phyloP scores from a whole-genome alignment of 2,797 vertebrate genomes.

The Clarias pachynema region DNA sequence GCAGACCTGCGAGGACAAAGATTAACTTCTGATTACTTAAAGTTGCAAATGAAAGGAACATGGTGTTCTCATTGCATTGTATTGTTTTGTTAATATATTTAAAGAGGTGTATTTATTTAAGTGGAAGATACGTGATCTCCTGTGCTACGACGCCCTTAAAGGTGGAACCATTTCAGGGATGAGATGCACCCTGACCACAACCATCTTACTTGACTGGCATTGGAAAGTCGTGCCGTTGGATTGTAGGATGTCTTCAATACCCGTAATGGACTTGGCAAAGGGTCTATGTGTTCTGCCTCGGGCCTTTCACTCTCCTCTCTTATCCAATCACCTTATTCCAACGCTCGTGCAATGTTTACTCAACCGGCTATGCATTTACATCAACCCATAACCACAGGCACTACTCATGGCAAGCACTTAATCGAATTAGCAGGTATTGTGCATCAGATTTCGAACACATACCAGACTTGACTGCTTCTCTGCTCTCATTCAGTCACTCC shows the following conservation, averaged over 20 bases:
- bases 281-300: slow-evolving; percentile 60
- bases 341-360: slow-evolving; percentile 78
- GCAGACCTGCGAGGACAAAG: too few relatives aligned
- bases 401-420: slow-evolving; percentile 72
- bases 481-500: not conserved
- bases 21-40: not conserved
- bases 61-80: not conserved
- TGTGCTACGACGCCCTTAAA: slow-evolving; percentile 55
- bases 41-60: not conserved
- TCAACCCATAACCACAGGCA: slow-evolving; percentile 70
- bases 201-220: slow-evolving; percentile 53
- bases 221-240: slow-evolving; percentile 61
- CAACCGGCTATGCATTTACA: slow-evolving; percentile 78
- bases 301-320: slow-evolving; percentile 69
- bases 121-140: slow-evolving; percentile 40
- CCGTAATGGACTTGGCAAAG: slow-evolving; percentile 79
- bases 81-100: slow-evolving; percentile 5
- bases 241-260: slow-evolving; percentile 76
- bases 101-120: slow-evolving; percentile 32
- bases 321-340: slow-evolving; percentile 81
- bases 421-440: slow-evolving; percentile 82
- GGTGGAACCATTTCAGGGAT: slow-evolving; percentile 71
- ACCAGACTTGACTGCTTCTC: slow-evolving; percentile 53
- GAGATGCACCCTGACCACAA: slow-evolving; percentile 63
- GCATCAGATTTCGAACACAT: slow-evolving; percentile 76